Evolutionary conservation across 2,888 invertebrate genomes (phyloP).

Genomic region (Anagyrus pseudococci): DNA sequence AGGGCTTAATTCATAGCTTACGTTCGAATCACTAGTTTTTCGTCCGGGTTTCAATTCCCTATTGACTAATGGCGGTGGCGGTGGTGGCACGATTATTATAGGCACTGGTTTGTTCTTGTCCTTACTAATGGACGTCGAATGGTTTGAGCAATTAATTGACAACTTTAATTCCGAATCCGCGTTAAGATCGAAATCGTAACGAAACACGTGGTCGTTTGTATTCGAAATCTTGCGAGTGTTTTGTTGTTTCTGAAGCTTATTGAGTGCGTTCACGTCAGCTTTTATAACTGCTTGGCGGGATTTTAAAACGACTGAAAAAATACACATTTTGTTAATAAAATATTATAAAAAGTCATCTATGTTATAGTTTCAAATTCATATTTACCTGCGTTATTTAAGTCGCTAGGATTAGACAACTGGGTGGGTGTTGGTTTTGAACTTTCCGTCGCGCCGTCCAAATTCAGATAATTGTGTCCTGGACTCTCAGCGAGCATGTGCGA

Average conservation of each 20-base stretch:
- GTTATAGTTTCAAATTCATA: too few species aligned
- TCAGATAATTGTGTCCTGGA: conserved; percentile 63
- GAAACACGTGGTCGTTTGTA: conserved; percentile 66
- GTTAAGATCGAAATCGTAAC: conserved; percentile 65
- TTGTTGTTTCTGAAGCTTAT: conserved; percentile 60
- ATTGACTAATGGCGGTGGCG: conserved; percentile 66
- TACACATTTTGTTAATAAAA: conserved; percentile 1
- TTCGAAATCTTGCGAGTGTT: conserved; percentile 66
- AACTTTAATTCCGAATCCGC: conserved; percentile 44
- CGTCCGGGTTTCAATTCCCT: conserved; percentile 69
- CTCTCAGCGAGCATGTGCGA: conserved; percentile 64
- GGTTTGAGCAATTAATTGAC: conserved; percentile 67
- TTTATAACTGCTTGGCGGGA: conserved; percentile 65
- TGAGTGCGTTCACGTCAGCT: conserved; percentile 50
- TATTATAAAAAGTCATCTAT: not conserved
- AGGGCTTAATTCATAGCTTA: conserved; percentile 61
- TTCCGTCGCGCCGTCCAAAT: conserved; percentile 60
- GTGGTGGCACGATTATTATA: conserved; percentile 50
- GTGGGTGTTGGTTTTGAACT: conserved; percentile 57
- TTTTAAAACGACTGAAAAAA: conserved; percentile 65
- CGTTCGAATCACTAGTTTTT: conserved; percentile 57
- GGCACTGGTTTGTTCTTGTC: conserved; percentile 68
- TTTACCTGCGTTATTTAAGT: conserved; percentile 24
- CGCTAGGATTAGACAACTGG: conserved; percentile 9
- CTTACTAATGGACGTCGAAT: conserved; percentile 64